A percentile compares a stretch with the other conserved stretches of the same genome.
These are phyloP conservation scores for Bilobella aurantiaca DNA, from an alignment of 1,140 invertebrate genomes.

Conservation along the genomic window DNA sequence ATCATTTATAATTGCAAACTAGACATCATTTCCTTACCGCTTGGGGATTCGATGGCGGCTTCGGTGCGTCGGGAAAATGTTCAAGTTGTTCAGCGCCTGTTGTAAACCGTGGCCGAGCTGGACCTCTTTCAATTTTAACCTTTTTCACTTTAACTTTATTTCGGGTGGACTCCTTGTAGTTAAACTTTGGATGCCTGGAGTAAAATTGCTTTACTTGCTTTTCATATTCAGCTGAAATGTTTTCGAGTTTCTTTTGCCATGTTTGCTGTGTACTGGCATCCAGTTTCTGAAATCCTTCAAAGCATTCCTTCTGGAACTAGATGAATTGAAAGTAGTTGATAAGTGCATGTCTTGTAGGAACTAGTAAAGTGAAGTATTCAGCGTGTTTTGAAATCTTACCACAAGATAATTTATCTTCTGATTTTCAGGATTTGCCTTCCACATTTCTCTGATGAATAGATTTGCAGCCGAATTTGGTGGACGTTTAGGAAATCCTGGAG, in stretches of 20 bases:
- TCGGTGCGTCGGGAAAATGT: slow-evolving; percentile 12
- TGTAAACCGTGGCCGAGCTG: not conserved
- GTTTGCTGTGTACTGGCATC: not conserved
- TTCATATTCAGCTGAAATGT: slow-evolving; percentile 6
- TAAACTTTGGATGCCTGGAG: slow-evolving; percentile 6
- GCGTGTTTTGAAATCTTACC: not conserved
- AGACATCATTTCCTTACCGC: slow-evolving; percentile 18
- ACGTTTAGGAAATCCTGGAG: slow-evolving; percentile 4
- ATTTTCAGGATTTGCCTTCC: slow-evolving; percentile 7
- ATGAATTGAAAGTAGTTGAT: too few species aligned
- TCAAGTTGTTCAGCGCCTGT: not conserved
- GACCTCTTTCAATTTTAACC: not conserved
- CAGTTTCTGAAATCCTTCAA: not conserved
- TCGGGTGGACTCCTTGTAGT: not conserved
- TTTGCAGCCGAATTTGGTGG: not conserved
- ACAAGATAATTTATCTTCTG: not conserved
- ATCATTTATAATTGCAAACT: too few species aligned
- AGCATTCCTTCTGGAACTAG: slow-evolving; percentile 17
- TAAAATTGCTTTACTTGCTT: slow-evolving; percentile 14
- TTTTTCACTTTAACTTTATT: slow-evolving; percentile 3
- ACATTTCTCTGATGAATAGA: slow-evolving; percentile 5
- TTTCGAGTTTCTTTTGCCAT: not conserved
- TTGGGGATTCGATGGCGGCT: not conserved
- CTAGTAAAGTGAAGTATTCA: too few species aligned
- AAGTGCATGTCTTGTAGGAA: too few species aligned